Conservation (phyloP, 2,888 invertebrate species). For the Drosophila picticornis region DNA sequence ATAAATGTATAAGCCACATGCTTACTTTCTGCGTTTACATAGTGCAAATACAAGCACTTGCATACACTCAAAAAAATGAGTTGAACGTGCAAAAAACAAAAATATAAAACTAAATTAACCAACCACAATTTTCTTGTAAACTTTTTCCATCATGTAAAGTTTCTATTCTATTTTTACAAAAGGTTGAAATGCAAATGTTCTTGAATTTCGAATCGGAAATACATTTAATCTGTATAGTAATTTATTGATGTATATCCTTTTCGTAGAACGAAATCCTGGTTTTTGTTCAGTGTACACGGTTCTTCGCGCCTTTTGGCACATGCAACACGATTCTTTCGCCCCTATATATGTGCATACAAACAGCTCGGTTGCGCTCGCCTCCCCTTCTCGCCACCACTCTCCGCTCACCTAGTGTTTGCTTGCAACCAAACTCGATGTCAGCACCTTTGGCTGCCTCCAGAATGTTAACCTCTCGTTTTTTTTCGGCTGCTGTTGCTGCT, state of each 20-base stretch:
- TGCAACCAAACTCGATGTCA: constrained; percentile 51
- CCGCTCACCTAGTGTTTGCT: background rate
- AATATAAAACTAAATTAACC: background rate
- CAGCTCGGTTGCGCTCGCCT: constrained; percentile 12
- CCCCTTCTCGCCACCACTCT: background rate
- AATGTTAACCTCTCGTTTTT: constrained; percentile 23
- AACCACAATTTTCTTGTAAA: background rate
- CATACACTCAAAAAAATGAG: background rate
- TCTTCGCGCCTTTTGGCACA: constrained; percentile 59
- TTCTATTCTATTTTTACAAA: too few relatives aligned
- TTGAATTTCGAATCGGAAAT: background rate
- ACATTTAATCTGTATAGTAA: background rate
- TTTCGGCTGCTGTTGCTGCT: constrained; percentile 48
- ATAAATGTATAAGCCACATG: constrained; percentile 56
- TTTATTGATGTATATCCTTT: background rate
- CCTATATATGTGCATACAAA: constrained; percentile 3
- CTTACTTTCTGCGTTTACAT: constrained; percentile 59
- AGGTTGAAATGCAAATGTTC: too few relatives aligned
- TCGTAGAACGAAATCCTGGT: background rate
- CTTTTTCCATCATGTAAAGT: too few relatives aligned
- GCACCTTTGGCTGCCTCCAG: constrained; percentile 52
- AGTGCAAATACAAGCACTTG: constrained; percentile 54
- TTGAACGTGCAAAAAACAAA: background rate
- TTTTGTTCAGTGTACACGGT: constrained; percentile 22
- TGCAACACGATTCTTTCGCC: constrained; percentile 18